Evolutionary conservation across 1,140 invertebrate genomes (phyloP), one percentile per base, ranked within the genome.

Genomic region (Asobara japonica): DNA sequence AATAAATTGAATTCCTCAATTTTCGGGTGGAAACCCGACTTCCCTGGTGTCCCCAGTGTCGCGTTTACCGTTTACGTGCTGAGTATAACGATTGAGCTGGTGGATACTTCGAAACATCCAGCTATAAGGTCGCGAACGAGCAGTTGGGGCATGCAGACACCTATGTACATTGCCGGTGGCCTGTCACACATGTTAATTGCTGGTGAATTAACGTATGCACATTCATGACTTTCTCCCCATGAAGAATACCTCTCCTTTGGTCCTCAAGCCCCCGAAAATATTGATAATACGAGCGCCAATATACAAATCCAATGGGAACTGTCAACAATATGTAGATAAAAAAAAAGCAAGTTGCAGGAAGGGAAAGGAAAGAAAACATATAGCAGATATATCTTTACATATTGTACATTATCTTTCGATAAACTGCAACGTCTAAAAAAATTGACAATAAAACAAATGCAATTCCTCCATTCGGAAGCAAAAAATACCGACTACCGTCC

Each of bases 161-260:
- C 61, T 16, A 65, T 41, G 69, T n/a, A 33, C 16, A 51, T 65
- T 38, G 64, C 27, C 10, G 13, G 11, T 31, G 8, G 10, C 45
- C 30, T 45, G 65, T 65, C 60, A 74, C 72, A 70, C 38, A 68
- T 74, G 68, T 70, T 74, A 74, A 74, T 70, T 70, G 72, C 61
- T 13, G 45, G 6, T 70, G 64, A 74, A 70, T 74, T 74, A 16
- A 60, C 25, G 51, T 60, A 22, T 60, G 51, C 22, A 60, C 25
- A 29, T 60, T 25, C 51, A 60, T 60, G 51, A 13, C 25, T 29
- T n/a, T 45, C 7, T 45, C 18, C 4, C n/a, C n/a, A 45, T 45
- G n/a, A 45, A 4, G 11, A 36, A 36, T 36, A 11, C 11, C 11
- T 5, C 11, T 36, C 11, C 31, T 36, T 11, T 11, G 11, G 5